These are phyloP conservation scores for Phalloptychus januarius DNA, from an alignment of 2,797 vertebrate genomes.

Conservation along the genomic window DNA sequence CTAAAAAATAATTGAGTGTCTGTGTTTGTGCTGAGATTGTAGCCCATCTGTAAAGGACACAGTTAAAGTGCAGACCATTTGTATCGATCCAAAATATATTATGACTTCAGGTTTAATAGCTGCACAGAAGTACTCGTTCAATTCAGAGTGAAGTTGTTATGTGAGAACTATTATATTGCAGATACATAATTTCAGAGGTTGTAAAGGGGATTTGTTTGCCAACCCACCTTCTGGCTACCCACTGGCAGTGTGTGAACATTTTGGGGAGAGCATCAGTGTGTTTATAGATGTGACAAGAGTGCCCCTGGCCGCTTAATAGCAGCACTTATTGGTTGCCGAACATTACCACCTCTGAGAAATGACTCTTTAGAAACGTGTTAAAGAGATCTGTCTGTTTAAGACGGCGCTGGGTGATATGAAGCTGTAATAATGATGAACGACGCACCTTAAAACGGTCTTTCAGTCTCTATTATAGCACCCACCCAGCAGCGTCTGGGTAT, in stretches of 20 bases:
- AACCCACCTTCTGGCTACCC: slow-evolving; percentile 17
- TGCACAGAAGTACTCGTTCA: slow-evolving; percentile 12
- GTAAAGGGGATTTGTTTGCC: slow-evolving; percentile 36
- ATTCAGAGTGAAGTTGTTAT: slow-evolving; percentile 13
- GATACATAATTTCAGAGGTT: slow-evolving; percentile 37
- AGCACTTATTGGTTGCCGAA: slow-evolving; percentile 50
- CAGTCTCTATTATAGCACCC: slow-evolving; percentile 39
- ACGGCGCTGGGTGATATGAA: slow-evolving; percentile 30
- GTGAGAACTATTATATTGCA: slow-evolving; percentile 24
- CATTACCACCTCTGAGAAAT: slow-evolving; percentile 58
- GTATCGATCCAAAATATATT: slow-evolving; percentile 12
- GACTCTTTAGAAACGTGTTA: slow-evolving; percentile 56
- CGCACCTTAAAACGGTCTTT: slow-evolving; percentile 39
- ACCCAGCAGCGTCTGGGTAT: slow-evolving; percentile 37
- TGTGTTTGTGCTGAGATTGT: neutral
- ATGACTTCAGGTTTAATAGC: slow-evolving; percentile 29
- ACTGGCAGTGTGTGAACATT: slow-evolving; percentile 35
- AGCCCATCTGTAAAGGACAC: slow-evolving; percentile 5
- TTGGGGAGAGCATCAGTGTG: slow-evolving; percentile 40
- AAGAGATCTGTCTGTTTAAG: slow-evolving; percentile 55
- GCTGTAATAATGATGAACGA: slow-evolving; percentile 63
- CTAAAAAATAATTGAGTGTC: neutral
- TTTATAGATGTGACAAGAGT: slow-evolving; percentile 56
- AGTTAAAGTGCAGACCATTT: slow-evolving; percentile 16
- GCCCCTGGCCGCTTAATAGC: slow-evolving; percentile 55